Evolutionary conservation across 2,888 invertebrate species (phyloP), one percentile per base, ranked within the genome.

Genomic region (Microplitis deprimator): DNA sequence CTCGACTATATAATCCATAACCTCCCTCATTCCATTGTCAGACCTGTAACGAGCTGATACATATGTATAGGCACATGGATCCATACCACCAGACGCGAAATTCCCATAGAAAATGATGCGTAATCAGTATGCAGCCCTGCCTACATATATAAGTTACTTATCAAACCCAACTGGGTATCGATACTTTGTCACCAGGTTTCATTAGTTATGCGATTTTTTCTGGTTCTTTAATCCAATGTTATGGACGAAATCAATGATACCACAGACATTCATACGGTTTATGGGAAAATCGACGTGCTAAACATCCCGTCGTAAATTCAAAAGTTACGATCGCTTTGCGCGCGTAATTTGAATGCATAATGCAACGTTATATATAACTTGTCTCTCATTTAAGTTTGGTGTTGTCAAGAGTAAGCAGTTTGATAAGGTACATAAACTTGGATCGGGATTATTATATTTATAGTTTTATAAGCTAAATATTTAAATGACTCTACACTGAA

Each of bases 261-360:
- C 29, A 29, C 29, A 3, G 29, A 50, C 50, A 50, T 8, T 50
- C 80, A 83, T 80, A 81, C 81, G 80, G 78, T 80, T 29, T 29
- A 29, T 29, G 29, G 10, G 50, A 13, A 13, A 50, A 50, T 50
- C 13, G 50, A 50, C 50, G 13, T 50, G 50, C 50, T 50, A 50
- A 50, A 13, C 79, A 77, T 77, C 77, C 79, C 79, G 79, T 80
- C 81, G 81, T 83, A 83, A 84, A 84, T 84, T 81, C 79, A 81
- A 80, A 79, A 82, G 81, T 83, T 83, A 82, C 82, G 80, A 80
- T 81, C 39, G 61, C 62, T 81, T 76, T 78, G 77, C 81, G 81
- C 79, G 75, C 78, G 79, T 81, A 79, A 79, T 78, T 80, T 78
- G 79, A 82, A 83, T 83, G 82, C 81, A 70, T 80, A 83, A 82